Evolutionary conservation across 2,888 invertebrate species (phyloP), one percentile per base, ranked within the genome.

Genomic region (Eupithecia abbreviata): DNA sequence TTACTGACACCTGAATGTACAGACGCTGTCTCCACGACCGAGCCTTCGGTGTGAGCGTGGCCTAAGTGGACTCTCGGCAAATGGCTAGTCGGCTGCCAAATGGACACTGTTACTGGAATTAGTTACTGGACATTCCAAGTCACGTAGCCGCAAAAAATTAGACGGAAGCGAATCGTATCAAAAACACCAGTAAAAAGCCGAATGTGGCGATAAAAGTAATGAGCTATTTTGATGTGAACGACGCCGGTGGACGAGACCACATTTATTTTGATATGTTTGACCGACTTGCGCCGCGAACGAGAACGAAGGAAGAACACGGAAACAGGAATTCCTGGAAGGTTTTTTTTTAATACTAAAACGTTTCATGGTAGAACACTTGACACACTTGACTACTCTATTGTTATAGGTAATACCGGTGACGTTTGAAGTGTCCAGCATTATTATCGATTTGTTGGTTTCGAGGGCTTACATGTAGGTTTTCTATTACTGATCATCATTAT

Each of bases 81-180:
- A 88, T 87, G 83, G 84, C 76, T 66, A 77, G 79, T 73, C 76
- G 77, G 84, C 75, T 86, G 87, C 86, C 88, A 88, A 88, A 88
- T 87, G 85, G 88, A 82, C 85, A 84, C 80, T 79, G 85, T 84
- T 85, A 82, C 82, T 77, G 80, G 84, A 81, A 80, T 83, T 86
- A 81, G 79, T 80, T 73, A 67, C 76, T 72, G 79, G 77, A 77
- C 79, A 78, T 82, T 81, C 79, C 77, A 76, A 81, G 79, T 78
- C 79, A 81, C 80, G 80, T 80, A 76, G 75, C 62, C 75, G 75
- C 41, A 72, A 78, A 78, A 78, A 78, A 76, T 73, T 76, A 76
- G 71, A 73, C 41, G 68, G 73, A 71, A 71, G 72, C 45, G 72
- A 73, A 75, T 72, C 58, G 73, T 76, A 72, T 69, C 68, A 76